phyloP scores from a whole-genome alignment of 37 sponge, comb jelly and placozoan genomes.

The Theonella swinhoei region DNA sequence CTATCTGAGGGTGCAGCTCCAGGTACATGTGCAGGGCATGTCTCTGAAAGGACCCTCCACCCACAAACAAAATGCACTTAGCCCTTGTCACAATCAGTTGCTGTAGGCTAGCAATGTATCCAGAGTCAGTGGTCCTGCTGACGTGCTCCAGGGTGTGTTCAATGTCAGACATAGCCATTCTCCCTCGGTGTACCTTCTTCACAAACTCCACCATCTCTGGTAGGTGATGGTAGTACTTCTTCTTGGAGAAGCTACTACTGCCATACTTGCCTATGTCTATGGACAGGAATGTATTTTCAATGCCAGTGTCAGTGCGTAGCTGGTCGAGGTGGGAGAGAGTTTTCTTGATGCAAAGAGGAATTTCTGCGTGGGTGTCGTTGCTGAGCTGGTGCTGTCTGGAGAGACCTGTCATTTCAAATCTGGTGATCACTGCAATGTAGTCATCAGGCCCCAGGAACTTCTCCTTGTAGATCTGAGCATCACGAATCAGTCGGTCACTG shows the following conservation, averaged over 20 bases:
- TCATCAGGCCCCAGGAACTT: neutral
- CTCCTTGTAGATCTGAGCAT: slow-evolving; percentile 11
- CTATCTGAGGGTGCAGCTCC: slow-evolving; percentile 18
- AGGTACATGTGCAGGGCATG: slow-evolving; percentile 36
- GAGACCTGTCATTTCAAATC: slow-evolving; percentile 48
- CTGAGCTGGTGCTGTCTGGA: neutral
- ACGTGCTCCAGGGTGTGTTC: slow-evolving; percentile 37
- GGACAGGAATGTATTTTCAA: slow-evolving; percentile 19
- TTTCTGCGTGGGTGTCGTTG: slow-evolving; percentile 17
- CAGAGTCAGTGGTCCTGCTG: slow-evolving; percentile 11
- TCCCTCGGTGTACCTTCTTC: neutral
- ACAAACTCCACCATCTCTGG: slow-evolving; percentile 19
- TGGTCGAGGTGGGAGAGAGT: neutral
- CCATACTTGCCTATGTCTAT: slow-evolving; percentile 46
- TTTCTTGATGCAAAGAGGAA: slow-evolving; percentile 13
- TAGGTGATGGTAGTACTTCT: slow-evolving; percentile 18
- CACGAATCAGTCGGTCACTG: slow-evolving; percentile 14
- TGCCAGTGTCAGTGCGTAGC: neutral
- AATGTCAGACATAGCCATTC: slow-evolving; percentile 11
- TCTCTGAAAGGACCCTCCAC: slow-evolving; percentile 50
- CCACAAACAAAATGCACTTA: slow-evolving; percentile 60
- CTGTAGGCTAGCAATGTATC: slow-evolving; percentile 48
- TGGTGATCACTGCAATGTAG: slow-evolving; percentile 34
- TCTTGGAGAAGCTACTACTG: slow-evolving; percentile 28
- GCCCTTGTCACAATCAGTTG: slow-evolving; percentile 30